These are phyloP conservation scores for Drosophila paramelanica DNA, from an alignment of 2,888 invertebrate species.

Conservation along the genomic window DNA sequence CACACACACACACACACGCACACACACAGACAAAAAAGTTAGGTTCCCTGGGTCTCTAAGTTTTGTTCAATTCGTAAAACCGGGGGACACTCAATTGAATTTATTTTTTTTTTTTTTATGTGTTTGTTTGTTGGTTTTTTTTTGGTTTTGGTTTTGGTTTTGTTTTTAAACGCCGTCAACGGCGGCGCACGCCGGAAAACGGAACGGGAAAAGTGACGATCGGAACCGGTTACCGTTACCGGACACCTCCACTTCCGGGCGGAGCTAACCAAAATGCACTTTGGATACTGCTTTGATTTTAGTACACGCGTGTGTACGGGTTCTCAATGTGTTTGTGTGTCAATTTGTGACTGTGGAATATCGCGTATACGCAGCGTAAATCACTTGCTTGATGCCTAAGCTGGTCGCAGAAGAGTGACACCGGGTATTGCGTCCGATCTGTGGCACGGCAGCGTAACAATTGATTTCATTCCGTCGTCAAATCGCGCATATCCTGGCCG, in stretches of 20 bases:
- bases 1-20: conserved; percentile 29
- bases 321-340: conserved; percentile 26
- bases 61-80: too few species aligned
- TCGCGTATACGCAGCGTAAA: conserved; percentile 73
- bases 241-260: conserved; percentile 86
- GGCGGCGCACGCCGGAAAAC: conserved; percentile 84
- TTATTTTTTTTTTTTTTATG: neutral
- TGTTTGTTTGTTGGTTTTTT: neutral
- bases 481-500: conserved; percentile 84
- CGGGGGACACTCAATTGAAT: neutral
- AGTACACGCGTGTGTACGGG: conserved; percentile 15
- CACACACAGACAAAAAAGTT: conserved; percentile 14
- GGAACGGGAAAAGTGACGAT: conserved; percentile 86
- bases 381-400: conserved; percentile 40
- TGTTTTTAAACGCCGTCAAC: too few species aligned
- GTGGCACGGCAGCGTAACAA: conserved; percentile 85
- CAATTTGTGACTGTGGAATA: conserved; percentile 46
- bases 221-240: conserved; percentile 86
- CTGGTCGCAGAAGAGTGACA: conserved; percentile 61
- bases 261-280: conserved; percentile 82
- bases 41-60: neutral
- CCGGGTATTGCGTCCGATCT: conserved; percentile 85
- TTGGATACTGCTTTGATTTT: conserved; percentile 50
- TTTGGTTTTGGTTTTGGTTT: neutral
- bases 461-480: conserved; percentile 85